Evolutionary conservation across 2,113 vertebrate genomes (phyloP).

Genomic region (Melospiza georgiana): DNA sequence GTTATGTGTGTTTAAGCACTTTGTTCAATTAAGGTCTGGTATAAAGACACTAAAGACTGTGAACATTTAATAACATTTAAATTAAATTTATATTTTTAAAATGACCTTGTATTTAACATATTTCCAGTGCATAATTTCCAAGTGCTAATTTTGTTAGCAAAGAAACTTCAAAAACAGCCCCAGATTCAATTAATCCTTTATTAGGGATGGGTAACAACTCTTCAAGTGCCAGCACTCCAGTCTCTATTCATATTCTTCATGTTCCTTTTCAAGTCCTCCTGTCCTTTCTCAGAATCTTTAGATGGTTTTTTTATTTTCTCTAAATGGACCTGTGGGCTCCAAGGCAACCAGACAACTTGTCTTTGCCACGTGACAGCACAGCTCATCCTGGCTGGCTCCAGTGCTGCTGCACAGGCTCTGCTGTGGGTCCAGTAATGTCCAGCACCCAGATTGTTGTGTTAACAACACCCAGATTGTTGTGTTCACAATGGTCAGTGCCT

Average conservation of each 20-base stretch:
- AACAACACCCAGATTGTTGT: not conserved
- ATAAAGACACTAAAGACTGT: not conserved
- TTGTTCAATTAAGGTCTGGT: not conserved
- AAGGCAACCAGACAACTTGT: not conserved
- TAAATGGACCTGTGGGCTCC: not conserved
- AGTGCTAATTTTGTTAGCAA: not conserved
- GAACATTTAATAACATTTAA: not conserved
- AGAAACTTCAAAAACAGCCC: not conserved
- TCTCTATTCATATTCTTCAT: not conserved
- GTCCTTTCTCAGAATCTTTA: not conserved
- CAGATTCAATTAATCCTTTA: not conserved
- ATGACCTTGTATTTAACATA: not conserved
- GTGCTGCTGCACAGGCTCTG: not conserved
- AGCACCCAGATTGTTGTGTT: not conserved
- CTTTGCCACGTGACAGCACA: not conserved
- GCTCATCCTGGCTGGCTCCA: not conserved
- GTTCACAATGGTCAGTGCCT: not conserved
- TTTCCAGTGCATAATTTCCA: not conserved
- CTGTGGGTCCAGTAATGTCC: rapidly evolving
- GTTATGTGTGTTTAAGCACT: not conserved
- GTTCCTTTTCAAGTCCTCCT: not conserved
- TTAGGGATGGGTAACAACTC: not conserved
- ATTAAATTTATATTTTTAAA: rapidly evolving
- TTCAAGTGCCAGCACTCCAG: not conserved
- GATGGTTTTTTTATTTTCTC: not conserved